Conservation (phyloP, 2,113 vertebrate genomes). For the Sprattus sprattus region DNA sequence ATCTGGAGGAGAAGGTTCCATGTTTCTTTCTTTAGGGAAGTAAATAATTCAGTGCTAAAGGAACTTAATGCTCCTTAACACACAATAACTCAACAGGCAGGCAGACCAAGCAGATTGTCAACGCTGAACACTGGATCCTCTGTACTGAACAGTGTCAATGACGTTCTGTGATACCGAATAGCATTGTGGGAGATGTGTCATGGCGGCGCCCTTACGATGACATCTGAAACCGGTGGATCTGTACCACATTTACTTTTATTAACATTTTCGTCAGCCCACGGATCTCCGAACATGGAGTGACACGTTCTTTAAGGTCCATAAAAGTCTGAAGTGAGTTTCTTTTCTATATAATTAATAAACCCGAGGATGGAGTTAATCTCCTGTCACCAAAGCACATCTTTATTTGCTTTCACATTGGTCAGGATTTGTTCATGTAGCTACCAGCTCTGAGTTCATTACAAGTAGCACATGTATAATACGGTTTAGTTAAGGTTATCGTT, state of each 20-base stretch:
- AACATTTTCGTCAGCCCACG: not conserved
- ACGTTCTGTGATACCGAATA: conserved; percentile 4
- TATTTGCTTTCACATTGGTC: not conserved
- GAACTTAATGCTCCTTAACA: not conserved
- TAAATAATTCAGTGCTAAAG: not conserved
- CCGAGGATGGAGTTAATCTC: not conserved
- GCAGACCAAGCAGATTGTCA: too few relatives aligned
- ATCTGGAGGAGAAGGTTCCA: not conserved
- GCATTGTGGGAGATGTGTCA: conserved; percentile 49
- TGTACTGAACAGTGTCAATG: not conserved
- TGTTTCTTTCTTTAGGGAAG: not conserved
- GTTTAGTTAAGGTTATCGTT: not conserved
- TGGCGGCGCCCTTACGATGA: conserved; percentile 46
- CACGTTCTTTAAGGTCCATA: not conserved
- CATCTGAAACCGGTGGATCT: conserved; percentile 22
- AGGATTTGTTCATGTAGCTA: not conserved
- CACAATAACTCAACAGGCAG: too few relatives aligned
- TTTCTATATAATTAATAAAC: not conserved
- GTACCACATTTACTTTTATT: not conserved
- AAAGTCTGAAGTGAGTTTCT: not conserved
- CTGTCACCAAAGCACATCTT: not conserved
- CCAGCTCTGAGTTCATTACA: not conserved
- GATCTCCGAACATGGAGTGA: not conserved
- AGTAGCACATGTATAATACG: not conserved
- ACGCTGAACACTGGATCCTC: too few relatives aligned